Conservation (phyloP, 2,797 vertebrate species). For the Meriones psammophilus region DNA sequence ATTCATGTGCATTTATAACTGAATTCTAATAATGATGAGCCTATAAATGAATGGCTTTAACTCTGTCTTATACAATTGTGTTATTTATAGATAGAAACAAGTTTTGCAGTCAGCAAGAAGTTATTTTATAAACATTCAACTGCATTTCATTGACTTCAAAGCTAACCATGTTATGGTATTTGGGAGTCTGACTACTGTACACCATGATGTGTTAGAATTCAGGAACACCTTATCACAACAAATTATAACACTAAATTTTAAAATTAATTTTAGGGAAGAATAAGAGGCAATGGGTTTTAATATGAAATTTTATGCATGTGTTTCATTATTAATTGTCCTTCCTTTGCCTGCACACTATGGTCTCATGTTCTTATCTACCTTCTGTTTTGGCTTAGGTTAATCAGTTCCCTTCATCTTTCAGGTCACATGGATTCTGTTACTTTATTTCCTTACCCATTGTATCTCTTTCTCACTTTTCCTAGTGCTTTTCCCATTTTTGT, state of each 20-base stretch:
- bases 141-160: neutral
- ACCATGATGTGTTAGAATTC: neutral
- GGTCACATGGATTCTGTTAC: fast-evolving
- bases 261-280: neutral
- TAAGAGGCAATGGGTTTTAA: neutral
- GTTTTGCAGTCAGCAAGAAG: neutral
- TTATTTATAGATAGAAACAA: neutral
- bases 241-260: neutral
- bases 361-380: neutral
- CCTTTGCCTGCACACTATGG: neutral
- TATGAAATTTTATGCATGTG: neutral
- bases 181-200: neutral
- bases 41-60: neutral
- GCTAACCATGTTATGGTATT: neutral
- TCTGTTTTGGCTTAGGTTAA: neutral
- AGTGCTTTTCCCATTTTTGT: neutral
- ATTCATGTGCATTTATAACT: neutral
- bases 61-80: neutral
- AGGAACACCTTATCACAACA: neutral
- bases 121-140: neutral
- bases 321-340: neutral
- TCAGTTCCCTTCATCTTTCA: neutral
- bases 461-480: neutral
- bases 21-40: neutral
- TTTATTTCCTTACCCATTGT: neutral